Evolutionary conservation across 2,113 vertebrate species (phyloP).

Genomic region (Stomatorhinus ivindoensis): DNA sequence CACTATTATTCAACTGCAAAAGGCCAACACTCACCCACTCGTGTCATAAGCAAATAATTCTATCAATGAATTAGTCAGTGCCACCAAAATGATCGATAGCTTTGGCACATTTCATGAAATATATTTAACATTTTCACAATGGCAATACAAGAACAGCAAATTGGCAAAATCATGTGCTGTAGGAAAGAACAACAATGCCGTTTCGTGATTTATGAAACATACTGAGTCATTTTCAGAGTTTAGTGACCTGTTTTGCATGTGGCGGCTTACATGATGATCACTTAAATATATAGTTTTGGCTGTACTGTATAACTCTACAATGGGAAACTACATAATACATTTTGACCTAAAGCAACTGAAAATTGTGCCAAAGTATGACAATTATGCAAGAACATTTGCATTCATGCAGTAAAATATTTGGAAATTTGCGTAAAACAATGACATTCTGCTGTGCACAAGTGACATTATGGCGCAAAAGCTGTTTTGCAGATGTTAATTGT

Average conservation of each 20-base stretch:
- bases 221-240: neutral
- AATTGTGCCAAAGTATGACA: neutral
- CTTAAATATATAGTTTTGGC: neutral
- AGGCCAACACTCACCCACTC: neutral
- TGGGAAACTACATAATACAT: neutral
- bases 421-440: neutral
- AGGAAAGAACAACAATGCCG: neutral
- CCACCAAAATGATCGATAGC: neutral
- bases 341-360: neutral
- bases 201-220: neutral
- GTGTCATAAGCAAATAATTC: neutral
- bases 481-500: neutral
- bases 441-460: neutral
- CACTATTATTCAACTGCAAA: neutral
- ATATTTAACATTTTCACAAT: neutral
- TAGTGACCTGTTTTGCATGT: neutral
- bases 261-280: neutral
- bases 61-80: neutral
- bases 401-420: neutral
- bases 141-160: neutral
- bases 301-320: neutral
- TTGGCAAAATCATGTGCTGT: neutral
- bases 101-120: neutral
- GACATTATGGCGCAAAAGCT: neutral
- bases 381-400: neutral